Evolutionary conservation across 2,113 vertebrate genomes (phyloP).

Genomic region (Nesogale talazaci): DNA sequence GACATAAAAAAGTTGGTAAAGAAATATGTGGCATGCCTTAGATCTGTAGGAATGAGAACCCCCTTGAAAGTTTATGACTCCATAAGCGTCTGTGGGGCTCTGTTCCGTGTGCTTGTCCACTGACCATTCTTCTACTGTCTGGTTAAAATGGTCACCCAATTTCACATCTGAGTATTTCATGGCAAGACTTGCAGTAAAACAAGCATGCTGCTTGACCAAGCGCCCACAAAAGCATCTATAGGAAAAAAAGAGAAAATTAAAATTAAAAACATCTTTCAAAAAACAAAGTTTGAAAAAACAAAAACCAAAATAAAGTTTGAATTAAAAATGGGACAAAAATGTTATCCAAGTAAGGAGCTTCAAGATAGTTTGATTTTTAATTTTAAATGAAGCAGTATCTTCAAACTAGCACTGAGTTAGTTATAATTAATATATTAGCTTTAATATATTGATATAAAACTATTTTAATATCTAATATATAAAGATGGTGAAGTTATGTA

Average conservation of each 20-base stretch:
- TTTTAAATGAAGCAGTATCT: not conserved
- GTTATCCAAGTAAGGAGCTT: not conserved
- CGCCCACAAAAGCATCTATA: slow-evolving; percentile 97
- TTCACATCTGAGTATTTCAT: slow-evolving; percentile 98
- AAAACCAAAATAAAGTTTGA: slow-evolving; percentile 31
- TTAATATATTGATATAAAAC: too few species aligned
- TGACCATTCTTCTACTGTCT: slow-evolving; percentile 94
- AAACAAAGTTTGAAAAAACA: slow-evolving; percentile 23
- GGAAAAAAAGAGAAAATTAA: not conserved
- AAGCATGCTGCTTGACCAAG: slow-evolving; percentile 96
- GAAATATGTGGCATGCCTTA: slow-evolving; percentile 88
- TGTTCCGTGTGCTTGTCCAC: slow-evolving; percentile 98
- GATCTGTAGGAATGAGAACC: slow-evolving; percentile 99
- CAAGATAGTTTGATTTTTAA: slow-evolving; percentile 32
- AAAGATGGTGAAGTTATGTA: slow-evolving; percentile 2
- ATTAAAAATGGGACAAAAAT: slow-evolving; percentile 45
- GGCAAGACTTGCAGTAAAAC: slow-evolving; percentile 97
- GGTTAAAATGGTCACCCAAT: slow-evolving; percentile 91
- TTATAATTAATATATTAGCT: not conserved
- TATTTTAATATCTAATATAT: too few species aligned
- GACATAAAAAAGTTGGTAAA: slow-evolving; percentile 3
- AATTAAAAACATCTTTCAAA: not conserved
- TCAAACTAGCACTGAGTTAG: not conserved
- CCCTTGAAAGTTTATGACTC: slow-evolving; percentile 99
- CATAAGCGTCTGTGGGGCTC: slow-evolving; percentile 96